Evolutionary conservation across 2,113 vertebrate genomes (phyloP), one percentile per base, ranked within the genome.

Genomic region (Herpetotheres cachinnans): DNA sequence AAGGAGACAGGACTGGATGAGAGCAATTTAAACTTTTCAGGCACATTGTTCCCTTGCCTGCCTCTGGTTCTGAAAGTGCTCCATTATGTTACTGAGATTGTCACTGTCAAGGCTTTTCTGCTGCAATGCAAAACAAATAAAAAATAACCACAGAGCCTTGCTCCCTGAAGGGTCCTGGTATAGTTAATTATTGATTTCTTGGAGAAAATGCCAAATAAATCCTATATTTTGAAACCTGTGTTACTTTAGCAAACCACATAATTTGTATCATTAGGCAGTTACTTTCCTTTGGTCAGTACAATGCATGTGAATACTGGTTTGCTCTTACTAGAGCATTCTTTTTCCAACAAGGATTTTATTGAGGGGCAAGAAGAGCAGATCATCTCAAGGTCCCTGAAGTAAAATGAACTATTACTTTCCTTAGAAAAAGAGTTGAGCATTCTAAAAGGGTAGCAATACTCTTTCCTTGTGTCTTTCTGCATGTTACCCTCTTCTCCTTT

Each of bases 171-270:
- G 71, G 30, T 86, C 52, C 58, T 87, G 30, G 7, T 81, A 11
- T 54, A 66, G 77, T 84, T 89, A 91, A 78, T 89, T 79, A 93
- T 44, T 91, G 38, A 82, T 92, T 87, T 95, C 9, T 84, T 77
- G 34, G 30, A 79, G 65, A 91, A 93, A 96, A 91, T 65, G 62
- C 34, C 24, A 36, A 89, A 83, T 38, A 89, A 95, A 70, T 63
- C 24, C 36, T 82, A 44, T 12, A 10, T 93, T 93, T 91, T 56
- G 32, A 83, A 93, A 49, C 49, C 36, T 61, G 47, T 47, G 19
- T 71, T 89, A 52, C 26, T 91, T 86, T 16, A 76, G 56, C 32
- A 78, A 86, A 76, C 71, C n/a, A 29, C n/a, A 58, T 42, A 47
- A 49, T 80, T 89, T 84, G 6, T 62, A 27, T 80, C 49, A n/a